These are phyloP conservation scores for Apodemus speciosus DNA, from an alignment of 2,113 vertebrate species.

Conservation along the genomic window DNA sequence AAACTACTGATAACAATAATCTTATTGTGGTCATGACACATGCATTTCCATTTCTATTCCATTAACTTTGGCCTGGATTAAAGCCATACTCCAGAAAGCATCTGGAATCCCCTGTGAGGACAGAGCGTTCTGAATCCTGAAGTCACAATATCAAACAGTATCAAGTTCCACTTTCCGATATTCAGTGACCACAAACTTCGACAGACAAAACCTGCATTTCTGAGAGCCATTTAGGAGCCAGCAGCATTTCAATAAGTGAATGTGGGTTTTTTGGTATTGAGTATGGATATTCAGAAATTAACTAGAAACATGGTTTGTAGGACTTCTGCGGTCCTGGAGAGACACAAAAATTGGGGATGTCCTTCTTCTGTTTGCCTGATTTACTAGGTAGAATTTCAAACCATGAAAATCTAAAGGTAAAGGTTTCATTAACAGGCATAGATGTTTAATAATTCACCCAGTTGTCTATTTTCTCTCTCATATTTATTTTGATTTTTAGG, in stretches of 20 bases:
- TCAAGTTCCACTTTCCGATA: background rate
- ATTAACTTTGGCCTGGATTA: background rate
- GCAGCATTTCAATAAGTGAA: conserved; percentile 37
- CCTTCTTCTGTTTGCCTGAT: background rate
- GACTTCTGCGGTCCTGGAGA: conserved; percentile 14
- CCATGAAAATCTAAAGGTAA: conserved; percentile 1
- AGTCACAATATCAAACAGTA: background rate
- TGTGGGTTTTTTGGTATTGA: conserved; percentile 50
- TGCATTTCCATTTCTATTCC: background rate
- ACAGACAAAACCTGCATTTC: conserved; percentile 35
- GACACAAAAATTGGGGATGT: background rate
- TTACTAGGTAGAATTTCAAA: conserved; percentile 52
- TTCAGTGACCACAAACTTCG: conserved; percentile 9
- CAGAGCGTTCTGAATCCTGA: background rate
- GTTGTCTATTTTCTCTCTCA: conserved; percentile 62
- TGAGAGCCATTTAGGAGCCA: background rate
- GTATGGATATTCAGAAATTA: conserved; percentile 42
- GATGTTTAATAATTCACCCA: conserved; percentile 44
- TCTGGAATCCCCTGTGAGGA: background rate
- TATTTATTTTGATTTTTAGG: conserved; percentile 86
- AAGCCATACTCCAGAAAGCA: conserved; percentile 2
- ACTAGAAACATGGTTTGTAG: background rate
- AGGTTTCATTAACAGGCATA: conserved; percentile 34
- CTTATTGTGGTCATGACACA: background rate
- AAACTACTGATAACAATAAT: conserved; percentile 42